A percentile compares a stretch with the other conserved stretches of the same genome.
Evolutionary conservation across 2,888 invertebrate genomes (phyloP).

Genomic region (Hecatera dysodea): DNA sequence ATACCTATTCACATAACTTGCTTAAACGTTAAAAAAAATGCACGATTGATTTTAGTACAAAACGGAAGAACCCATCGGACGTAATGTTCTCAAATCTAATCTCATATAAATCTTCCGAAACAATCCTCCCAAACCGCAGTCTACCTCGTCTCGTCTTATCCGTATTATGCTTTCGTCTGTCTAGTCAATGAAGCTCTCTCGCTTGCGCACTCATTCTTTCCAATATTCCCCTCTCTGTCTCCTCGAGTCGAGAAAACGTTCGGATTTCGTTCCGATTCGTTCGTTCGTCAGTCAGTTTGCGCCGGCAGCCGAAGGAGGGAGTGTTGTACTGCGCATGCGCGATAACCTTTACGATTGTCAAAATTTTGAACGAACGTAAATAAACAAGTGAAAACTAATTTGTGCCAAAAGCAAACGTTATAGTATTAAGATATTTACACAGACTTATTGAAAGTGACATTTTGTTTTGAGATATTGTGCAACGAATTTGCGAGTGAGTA

Average conservation of each 20-base stretch:
- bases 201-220: slow-evolving; percentile 47
- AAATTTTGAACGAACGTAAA: slow-evolving; percentile 84
- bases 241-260: slow-evolving; percentile 47
- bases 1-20: no score
- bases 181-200: slow-evolving; percentile 55
- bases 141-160: slow-evolving; percentile 47
- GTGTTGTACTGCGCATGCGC: slow-evolving; percentile 83
- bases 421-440: slow-evolving; percentile 64
- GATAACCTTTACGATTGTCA: slow-evolving; percentile 77
- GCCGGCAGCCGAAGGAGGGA: slow-evolving; percentile 75
- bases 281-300: slow-evolving; percentile 79
- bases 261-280: slow-evolving; percentile 68
- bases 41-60: slow-evolving; percentile 42
- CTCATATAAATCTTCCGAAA: slow-evolving; percentile 51
- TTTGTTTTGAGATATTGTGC: slow-evolving; percentile 77
- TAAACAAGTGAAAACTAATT: slow-evolving; percentile 84
- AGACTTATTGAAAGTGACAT: slow-evolving; percentile 62
- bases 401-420: slow-evolving; percentile 72
- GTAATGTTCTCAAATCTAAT: slow-evolving; percentile 52
- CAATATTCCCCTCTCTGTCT: slow-evolving; percentile 50
- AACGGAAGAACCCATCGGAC: slow-evolving; percentile 41
- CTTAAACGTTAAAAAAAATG: slow-evolving; percentile 3
- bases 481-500: slow-evolving; percentile 86
- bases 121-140: slow-evolving; percentile 44
- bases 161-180: slow-evolving; percentile 57